These are phyloP conservation scores for Crematogaster levior DNA, from an alignment of 2,888 invertebrate genomes.

Conservation along the genomic window DNA sequence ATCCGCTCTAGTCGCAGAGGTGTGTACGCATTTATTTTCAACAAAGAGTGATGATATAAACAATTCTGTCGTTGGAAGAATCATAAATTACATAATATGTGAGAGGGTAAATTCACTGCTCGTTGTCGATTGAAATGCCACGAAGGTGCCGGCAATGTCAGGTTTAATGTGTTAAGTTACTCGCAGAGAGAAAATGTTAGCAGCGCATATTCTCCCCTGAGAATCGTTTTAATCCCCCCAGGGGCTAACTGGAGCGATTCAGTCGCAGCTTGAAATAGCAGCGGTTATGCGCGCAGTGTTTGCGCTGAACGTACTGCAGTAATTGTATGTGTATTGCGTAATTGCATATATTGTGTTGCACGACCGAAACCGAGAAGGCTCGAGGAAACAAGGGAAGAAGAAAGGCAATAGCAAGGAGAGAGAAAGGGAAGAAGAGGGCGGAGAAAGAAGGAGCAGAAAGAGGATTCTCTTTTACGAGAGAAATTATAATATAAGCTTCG, in stretches of 20 bases:
- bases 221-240: conserved; percentile 8
- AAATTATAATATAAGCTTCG: conserved; percentile 51
- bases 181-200: conserved; percentile 45
- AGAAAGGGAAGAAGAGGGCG: background rate
- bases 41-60: background rate
- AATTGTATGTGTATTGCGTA: conserved; percentile 49
- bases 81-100: conserved; percentile 26
- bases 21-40: background rate
- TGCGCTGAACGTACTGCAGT: conserved; percentile 27
- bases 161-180: conserved; percentile 37
- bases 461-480: conserved; percentile 29
- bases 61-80: background rate
- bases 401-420: background rate
- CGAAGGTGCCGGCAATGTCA: background rate
- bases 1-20: background rate
- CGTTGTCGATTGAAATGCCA: conserved; percentile 23
- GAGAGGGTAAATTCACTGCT: conserved; percentile 22
- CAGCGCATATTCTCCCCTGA: conserved; percentile 17
- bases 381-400: background rate
- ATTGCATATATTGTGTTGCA: conserved; percentile 56
- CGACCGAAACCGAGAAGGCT: conserved; percentile 19
- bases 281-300: conserved; percentile 45
- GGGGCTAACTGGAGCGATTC: conserved; percentile 29
- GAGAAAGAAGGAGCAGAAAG: background rate
- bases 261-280: conserved; percentile 47